A percentile compares a stretch with the other conserved stretches of the same genome.
Evolutionary conservation across 92 coral and sea anemone species (phyloP).

Genomic region (Phenganax stokvisi): DNA sequence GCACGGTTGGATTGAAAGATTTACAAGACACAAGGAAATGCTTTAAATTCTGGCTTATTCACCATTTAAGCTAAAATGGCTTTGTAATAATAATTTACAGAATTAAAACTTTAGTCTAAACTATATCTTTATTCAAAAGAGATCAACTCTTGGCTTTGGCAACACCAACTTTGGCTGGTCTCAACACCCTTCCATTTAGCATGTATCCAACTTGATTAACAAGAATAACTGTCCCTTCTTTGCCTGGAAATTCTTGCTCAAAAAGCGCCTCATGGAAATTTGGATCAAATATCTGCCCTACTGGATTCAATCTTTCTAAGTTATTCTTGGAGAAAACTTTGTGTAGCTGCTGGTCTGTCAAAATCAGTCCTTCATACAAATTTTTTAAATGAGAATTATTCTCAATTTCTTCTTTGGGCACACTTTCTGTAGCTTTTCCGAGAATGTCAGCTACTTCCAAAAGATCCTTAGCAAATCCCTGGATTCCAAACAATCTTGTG

Average conservation of each 20-base stretch:
- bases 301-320: constrained; percentile 74
- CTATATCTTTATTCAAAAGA: neutral
- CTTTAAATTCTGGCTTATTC: no score
- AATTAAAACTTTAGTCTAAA: neutral
- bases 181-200: constrained; percentile 77
- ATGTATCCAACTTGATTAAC: constrained; percentile 93
- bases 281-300: constrained; percentile 91
- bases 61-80: no score
- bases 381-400: constrained; percentile 64
- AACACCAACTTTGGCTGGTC: constrained; percentile 98
- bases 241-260: constrained; percentile 77
- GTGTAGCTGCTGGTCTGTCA: constrained; percentile 86
- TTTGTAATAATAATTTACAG: neutral
- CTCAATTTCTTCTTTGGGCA: constrained; percentile 72
- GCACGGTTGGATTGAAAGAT: no score
- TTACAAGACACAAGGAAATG: no score
- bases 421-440: constrained; percentile 87
- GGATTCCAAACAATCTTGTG: constrained; percentile 88
- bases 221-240: constrained; percentile 82
- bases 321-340: constrained; percentile 89
- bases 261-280: constrained; percentile 92
- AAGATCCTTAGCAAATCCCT: constrained; percentile 86
- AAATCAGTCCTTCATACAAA: constrained; percentile 83
- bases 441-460: constrained; percentile 92
- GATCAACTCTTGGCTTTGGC: constrained; percentile 56